Base-by-base conservation (phyloP, 1,140 invertebrate genomes). In the Drosophila cardini region DNA sequence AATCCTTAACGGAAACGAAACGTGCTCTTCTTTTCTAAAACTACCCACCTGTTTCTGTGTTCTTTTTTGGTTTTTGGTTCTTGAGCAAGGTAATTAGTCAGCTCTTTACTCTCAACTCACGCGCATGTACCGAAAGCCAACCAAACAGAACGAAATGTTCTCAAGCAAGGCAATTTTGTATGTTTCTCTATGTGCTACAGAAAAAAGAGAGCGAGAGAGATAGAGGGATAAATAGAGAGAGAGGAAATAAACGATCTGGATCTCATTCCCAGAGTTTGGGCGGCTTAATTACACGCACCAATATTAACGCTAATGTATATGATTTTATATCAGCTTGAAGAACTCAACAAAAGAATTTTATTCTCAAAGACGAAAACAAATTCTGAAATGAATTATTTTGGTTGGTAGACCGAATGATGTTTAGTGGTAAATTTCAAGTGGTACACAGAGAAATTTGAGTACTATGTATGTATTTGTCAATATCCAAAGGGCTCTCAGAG, bases 31-130 rank as follows among this genome's bases (percentile, higher is more conserved):
- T 13, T 69, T 32, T 26, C 21, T 7, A 4, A 55, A 56, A 64
- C 36, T 62, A 55, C 53, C 58, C 62, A 78, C 76, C 79, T 83
- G 79, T 60, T 52, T 62, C 36, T 65, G 15, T 30, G 1, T 30
- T 32, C 21, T 52, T 21, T 26, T 43, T 36, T 13, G 16, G n/a
- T 68, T 45, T 30, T 53, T 69, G 58, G 63, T 50, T 53, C 34
- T 64, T 64, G 53, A 55, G 58, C 43, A 67, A 80, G 46, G 84
- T 82, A 87, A 87, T 87, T 87, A 87, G 83, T 83, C 80, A 87
- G 72, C 48, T 63, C 76, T 72, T 42, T 30, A 36, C 40, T 38
- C 65, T 21, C 46, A 40, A 36, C 36, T 21, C 62, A 64, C 60
- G 69, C 70, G 68, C 81, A 85, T 74, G 76, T 55, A 79, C 60